Percentiles rank a stretch among this genome's conserved stretches.
These are phyloP conservation scores for Cephus runcator DNA, from an alignment of 2,888 invertebrate genomes.

Conservation along the genomic window DNA sequence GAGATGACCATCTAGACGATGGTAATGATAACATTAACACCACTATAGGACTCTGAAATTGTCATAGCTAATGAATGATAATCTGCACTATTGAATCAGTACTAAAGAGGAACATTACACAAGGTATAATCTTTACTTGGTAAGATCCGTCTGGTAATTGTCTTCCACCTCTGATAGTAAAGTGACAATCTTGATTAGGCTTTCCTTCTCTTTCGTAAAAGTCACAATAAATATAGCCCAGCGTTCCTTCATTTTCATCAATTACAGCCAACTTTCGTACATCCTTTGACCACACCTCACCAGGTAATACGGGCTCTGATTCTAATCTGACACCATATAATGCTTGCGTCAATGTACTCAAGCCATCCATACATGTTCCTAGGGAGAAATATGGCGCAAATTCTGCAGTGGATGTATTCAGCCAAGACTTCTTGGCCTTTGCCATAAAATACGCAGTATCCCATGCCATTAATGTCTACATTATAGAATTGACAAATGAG, in stretches of 20 bases:
- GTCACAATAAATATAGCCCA: conserved; percentile 98
- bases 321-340: conserved; percentile 86
- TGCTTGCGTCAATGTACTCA: conserved; percentile 86
- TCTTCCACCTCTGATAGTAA: conserved; percentile 96
- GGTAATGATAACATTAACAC: conserved; percentile 92
- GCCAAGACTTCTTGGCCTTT: conserved; percentile 77
- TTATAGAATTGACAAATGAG: background rate
- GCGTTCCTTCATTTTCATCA: conserved; percentile 80
- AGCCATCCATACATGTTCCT: conserved; percentile 96
- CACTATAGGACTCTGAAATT: conserved; percentile 82
- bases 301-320: conserved; percentile 71
- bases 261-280: conserved; percentile 93
- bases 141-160: conserved; percentile 81
- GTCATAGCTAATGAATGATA: background rate
- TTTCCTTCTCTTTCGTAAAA: conserved; percentile 93
- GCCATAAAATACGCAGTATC: conserved; percentile 88
- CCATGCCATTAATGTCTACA: conserved; percentile 72
- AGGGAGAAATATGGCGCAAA: conserved; percentile 90
- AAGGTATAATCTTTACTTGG: conserved; percentile 69
- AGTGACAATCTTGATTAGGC: conserved; percentile 98
- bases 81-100: background rate
- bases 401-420: conserved; percentile 77
- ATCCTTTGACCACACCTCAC: conserved; percentile 89
- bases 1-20: conserved; percentile 78
- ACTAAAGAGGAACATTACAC: background rate